Base-by-base conservation (phyloP, 2,888 invertebrate genomes). In the Melanchra persicariae region DNA sequence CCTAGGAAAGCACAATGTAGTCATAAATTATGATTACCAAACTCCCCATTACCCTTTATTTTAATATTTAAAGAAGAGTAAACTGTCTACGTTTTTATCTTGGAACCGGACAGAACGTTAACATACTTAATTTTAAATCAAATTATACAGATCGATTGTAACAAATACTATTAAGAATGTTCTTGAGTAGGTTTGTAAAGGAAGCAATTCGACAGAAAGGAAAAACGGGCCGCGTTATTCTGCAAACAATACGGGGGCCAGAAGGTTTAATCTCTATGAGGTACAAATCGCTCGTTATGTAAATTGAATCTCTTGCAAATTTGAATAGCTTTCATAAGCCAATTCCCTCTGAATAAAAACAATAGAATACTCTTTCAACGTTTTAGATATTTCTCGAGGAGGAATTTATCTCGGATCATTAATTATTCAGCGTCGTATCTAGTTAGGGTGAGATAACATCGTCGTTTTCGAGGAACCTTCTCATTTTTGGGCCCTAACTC, bases 271-370 rank as follows among this genome's bases (percentile, higher is more conserved):
- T 93, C 92, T 92, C 91, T 89, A 90, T 91, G 90, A 92, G 92
- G 93, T 94, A 95, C 93, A 94, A 94, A 95, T 95, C 92, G 94
- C 93, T 93, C 93, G 94, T 95, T 94, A 95, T 95, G 95, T 92
- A 94, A 95, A 95, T 95, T 93, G 93, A 93, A 94, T 93, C 93
- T 93, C 92, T 93, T 92, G 93, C 90, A 94, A 94, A 94, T 95
- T 94, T 94, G 91, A 95, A 94, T 93, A 91, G 91, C 92, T 93
- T 95, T 93, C 93, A 94, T 93, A 93, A 94, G 94, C 91, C 93
- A 94, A 93, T 95, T 94, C 90, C 76, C 91, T 89, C 88, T 90
- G 93, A 92, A 93, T 93, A 93, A 92, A 93, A 94, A 94, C 94
- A 94, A 93, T 91, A 89, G 91, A 87, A 89, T 91, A 93, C 90